Base-by-base conservation (phyloP, 2,797 vertebrate genomes). In the Naso thynnoides region DNA sequence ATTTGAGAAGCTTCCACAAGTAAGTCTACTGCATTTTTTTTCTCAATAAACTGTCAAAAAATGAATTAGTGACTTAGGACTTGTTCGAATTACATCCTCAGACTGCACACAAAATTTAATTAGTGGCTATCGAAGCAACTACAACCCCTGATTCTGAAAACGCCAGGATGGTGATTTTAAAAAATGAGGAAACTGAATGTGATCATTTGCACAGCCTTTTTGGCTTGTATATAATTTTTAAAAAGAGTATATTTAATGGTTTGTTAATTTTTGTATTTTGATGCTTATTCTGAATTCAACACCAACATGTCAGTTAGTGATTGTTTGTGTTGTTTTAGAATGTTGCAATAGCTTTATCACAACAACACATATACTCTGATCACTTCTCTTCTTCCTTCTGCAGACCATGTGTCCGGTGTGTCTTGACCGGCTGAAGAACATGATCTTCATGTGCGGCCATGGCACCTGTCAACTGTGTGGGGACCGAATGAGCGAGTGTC, bases 341-440 rank as follows among this genome's bases (percentile, higher is more conserved):
- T 57, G 63, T 57, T 73, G 2, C 71, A 50, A 8, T 66, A 18
- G 78, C 24, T 65, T 72, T 24, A 27, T 45, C 16, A 0, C 60
- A 60, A 38, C n/a, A 54, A 16, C 56, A 41, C 54, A 2, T 61
- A 26, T 48, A 31, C 44, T 31, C n/a, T 63, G 11, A 13, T 66
- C 11, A 16, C 73, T 26, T 62, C 26, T 38, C 13, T 16, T 45
- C 11, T 0, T 76, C 58, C 75, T 45, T 65, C 64, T 92, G 6
- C 93, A 99, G 98, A 99, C 98, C 0, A 99, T 99, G 98, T 99
- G 98, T 80, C 98, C 98, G 8, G 98, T 99, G 56, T 99, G 98
- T 83, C 83, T 99, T 94, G 98, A 99, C 91, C 96, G 98, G 18
- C 95, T 99, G 86, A 99, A 99, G 96, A 99, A 99, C 79, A 99